A percentile compares a stretch with the other conserved stretches of the same genome.
phyloP scores from a whole-genome alignment of 2,797 vertebrate genomes.

The Leucoraja ocellata region DNA sequence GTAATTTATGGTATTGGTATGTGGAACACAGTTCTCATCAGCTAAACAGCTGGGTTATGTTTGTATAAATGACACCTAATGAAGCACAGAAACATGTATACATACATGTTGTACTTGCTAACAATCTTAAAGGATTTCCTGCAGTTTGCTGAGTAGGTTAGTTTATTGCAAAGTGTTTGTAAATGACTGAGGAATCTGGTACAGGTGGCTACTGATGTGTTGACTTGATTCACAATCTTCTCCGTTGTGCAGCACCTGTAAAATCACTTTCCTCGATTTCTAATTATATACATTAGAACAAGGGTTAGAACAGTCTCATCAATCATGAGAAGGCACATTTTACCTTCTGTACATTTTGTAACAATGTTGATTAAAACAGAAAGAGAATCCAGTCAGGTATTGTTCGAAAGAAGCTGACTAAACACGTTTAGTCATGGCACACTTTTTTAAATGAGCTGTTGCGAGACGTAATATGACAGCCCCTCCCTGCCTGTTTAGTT shows the following conservation, averaged over 20 bases:
- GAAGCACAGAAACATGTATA: constrained; percentile 9
- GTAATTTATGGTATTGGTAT: background rate
- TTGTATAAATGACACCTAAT: constrained; percentile 25
- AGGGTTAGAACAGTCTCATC: background rate
- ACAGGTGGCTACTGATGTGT: background rate
- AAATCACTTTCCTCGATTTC: constrained; percentile 17
- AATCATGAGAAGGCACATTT: background rate
- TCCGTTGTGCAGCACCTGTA: constrained; percentile 2
- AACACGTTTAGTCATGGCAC: background rate
- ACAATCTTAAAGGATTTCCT: background rate
- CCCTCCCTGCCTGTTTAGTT: background rate
- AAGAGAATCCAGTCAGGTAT: background rate
- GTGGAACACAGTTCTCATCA: background rate
- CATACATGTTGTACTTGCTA: background rate
- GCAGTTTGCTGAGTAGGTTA: constrained; percentile 4
- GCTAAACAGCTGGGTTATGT: background rate
- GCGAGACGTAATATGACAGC: background rate
- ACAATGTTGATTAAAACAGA: background rate
- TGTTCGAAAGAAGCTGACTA: constrained; percentile 19
- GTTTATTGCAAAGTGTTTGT: constrained; percentile 3
- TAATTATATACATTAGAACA: constrained; percentile 12
- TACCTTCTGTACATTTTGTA: background rate
- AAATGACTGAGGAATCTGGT: background rate
- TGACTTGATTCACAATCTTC: constrained; percentile 15
- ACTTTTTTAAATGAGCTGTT: constrained; percentile 12